Conservation (phyloP, 2,888 invertebrate species). For the Lithophane ornitopus region DNA sequence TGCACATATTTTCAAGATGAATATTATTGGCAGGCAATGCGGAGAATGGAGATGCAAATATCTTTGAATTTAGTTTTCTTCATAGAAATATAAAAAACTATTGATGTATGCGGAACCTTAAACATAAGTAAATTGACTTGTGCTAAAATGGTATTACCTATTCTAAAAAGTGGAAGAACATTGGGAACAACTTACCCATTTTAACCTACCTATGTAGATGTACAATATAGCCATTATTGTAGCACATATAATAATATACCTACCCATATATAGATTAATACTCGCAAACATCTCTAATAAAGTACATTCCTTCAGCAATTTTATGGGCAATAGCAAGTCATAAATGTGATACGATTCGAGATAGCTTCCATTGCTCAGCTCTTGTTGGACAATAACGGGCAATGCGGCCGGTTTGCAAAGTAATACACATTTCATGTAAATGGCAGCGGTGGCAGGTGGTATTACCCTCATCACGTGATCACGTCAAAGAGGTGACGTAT, state of each 20-base stretch:
- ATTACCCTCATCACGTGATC: slow-evolving; percentile 15
- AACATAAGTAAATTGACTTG: too few species aligned
- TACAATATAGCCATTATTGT: neutral
- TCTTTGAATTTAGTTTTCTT: slow-evolving; percentile 1
- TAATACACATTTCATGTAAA: slow-evolving; percentile 2
- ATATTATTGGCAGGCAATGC: neutral
- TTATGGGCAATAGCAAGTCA: slow-evolving; percentile 48
- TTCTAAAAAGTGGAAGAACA: neutral
- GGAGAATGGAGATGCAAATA: neutral
- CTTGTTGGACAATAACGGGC: slow-evolving; percentile 22
- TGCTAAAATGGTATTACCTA: neutral
- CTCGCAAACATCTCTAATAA: slow-evolving; percentile 34
- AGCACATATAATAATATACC: neutral
- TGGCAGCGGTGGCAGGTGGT: slow-evolving; percentile 8
- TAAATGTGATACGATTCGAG: slow-evolving; percentile 48
- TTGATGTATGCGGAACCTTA: neutral
- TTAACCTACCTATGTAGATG: neutral
- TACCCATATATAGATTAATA: slow-evolving; percentile 4
- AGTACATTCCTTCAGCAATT: slow-evolving; percentile 44
- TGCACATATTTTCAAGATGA: neutral
- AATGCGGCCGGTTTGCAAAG: slow-evolving; percentile 11
- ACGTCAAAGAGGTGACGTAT: slow-evolving; percentile 26
- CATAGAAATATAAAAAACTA: too few species aligned
- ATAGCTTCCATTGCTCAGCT: slow-evolving; percentile 34
- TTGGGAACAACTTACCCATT: neutral